Conservation (phyloP, 2,888 invertebrate species). For the Aporophyla lueneburgensis region DNA sequence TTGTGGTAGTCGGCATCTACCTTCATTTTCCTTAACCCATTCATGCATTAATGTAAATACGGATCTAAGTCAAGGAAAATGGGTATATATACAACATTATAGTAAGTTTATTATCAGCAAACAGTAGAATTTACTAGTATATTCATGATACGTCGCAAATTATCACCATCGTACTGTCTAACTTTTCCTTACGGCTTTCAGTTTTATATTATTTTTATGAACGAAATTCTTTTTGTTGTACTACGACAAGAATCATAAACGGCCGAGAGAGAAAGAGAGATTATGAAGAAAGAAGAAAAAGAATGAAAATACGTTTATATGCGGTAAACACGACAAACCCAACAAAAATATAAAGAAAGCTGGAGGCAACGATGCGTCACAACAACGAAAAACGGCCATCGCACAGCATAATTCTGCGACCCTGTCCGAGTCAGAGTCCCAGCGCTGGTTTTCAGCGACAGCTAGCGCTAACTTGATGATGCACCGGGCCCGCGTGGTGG, state of each 20-base stretch:
- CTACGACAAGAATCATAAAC: too few relatives aligned
- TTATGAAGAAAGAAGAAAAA: too few relatives aligned
- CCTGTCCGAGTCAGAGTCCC: too few relatives aligned
- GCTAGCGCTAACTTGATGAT: too few relatives aligned
- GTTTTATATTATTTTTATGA: background rate
- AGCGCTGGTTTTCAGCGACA: too few relatives aligned
- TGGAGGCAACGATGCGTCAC: too few relatives aligned
- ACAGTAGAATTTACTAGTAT: constrained; percentile 6
- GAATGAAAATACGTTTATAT: too few relatives aligned
- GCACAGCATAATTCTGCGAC: too few relatives aligned
- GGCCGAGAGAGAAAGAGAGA: background rate
- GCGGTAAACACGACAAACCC: too few relatives aligned
- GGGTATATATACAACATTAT: constrained; percentile 11
- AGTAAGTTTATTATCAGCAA: constrained; percentile 37
- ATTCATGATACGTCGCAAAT: background rate
- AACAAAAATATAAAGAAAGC: too few relatives aligned
- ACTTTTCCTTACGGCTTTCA: background rate
- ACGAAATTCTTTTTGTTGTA: background rate
- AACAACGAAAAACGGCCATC: too few relatives aligned
- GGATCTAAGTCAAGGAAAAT: constrained; percentile 58
- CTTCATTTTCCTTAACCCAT: constrained; percentile 53
- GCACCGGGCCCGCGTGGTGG: too few relatives aligned
- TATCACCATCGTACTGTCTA: background rate
- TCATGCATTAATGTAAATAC: constrained; percentile 56
- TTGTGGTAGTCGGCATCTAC: constrained; percentile 9